Base-by-base conservation (phyloP, 1,140 invertebrate species). In the Proctacanthus coquilletti region DNA sequence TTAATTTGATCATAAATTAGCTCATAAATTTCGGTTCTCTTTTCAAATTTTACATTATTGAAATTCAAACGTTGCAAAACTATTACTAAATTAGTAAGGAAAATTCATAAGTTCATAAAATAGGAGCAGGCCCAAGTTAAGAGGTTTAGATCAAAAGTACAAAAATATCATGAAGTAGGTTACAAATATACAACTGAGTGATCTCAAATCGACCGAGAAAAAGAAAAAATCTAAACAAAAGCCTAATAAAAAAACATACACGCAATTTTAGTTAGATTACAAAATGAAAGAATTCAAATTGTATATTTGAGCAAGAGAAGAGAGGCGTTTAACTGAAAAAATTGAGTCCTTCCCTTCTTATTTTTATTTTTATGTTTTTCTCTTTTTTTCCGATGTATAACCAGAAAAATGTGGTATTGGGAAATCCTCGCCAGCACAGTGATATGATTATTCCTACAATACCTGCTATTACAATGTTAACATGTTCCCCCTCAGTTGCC, bases 191-290 rank as follows among this genome's bases (percentile, higher is more conserved):
- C n/a, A n/a, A n/a, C n/a, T n/a, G n/a, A n/a, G n/a, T n/a, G n/a
- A n/a, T n/a, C n/a, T 18, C 34, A 15, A 6, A 36, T 36, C 35
- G 35, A 36, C 56, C 56, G 48, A 48, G 46, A 52, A 54, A 59
- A 59, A 59, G 56, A 59, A 59, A 59, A 59, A 59, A 59, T 59
- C 56, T 59, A 51, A 56, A 52, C 56, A 59, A 59, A 50, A 49
- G 23, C 23, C 8, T 27, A 27, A 27, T 13, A 27, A 27, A 27
- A 27, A 27, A 27, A 27, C 8, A 27, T 27, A 9, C 13, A 27
- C 13, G 8, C 8, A 27, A 27, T 27, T 27, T 27, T 27, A 9
- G 23, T 8, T 13, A 27, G 13, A 27, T 13, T 27, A 13, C 23
- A n/a, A n/a, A n/a, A n/a, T n/a, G n/a, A n/a, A n/a, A n/a, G n/a